Conservation (phyloP, 2,888 invertebrate species). For the Cephalotes varians region DNA sequence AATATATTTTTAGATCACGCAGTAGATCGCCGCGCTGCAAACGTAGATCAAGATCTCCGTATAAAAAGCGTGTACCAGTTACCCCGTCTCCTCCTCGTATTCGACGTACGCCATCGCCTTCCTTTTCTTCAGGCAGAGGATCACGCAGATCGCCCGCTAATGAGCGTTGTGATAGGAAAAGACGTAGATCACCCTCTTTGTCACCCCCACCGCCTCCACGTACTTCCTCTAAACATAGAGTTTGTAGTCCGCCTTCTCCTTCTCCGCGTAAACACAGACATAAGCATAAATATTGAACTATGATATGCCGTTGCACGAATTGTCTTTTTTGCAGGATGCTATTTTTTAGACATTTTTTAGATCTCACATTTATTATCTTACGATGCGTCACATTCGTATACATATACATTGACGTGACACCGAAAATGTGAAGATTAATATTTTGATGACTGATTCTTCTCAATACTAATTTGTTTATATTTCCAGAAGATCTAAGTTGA, state of each 20-base stretch:
- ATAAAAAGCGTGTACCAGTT: slow-evolving; percentile 81
- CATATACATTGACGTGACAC: neutral
- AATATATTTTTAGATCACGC: slow-evolving; percentile 78
- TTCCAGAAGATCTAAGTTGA: neutral
- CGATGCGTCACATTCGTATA: neutral
- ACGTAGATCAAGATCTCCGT: slow-evolving; percentile 86
- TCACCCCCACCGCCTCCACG: slow-evolving; percentile 83
- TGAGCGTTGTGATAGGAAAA: slow-evolving; percentile 81
- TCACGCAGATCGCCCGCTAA: slow-evolving; percentile 77
- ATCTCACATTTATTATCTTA: slow-evolving; percentile 22
- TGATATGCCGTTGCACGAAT: slow-evolving; percentile 30
- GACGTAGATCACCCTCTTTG: slow-evolving; percentile 82
- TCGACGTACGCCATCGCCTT: slow-evolving; percentile 83
- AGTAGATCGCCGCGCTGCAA: slow-evolving; percentile 85
- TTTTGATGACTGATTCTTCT: neutral
- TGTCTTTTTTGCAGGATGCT: neutral
- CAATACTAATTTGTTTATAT: neutral
- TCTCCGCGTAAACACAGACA: slow-evolving; percentile 87
- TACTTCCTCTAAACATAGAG: slow-evolving; percentile 81
- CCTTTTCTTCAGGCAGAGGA: slow-evolving; percentile 79
- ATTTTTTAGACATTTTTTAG: slow-evolving; percentile 13
- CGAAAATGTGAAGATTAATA: neutral
- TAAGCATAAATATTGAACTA: slow-evolving; percentile 86
- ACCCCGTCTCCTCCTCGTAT: slow-evolving; percentile 84
- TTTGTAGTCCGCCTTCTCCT: slow-evolving; percentile 85